Evolutionary conservation across 2,797 vertebrate genomes (phyloP), one percentile per base, ranked within the genome.

Genomic region (Enteromius afrohamiltoni): DNA sequence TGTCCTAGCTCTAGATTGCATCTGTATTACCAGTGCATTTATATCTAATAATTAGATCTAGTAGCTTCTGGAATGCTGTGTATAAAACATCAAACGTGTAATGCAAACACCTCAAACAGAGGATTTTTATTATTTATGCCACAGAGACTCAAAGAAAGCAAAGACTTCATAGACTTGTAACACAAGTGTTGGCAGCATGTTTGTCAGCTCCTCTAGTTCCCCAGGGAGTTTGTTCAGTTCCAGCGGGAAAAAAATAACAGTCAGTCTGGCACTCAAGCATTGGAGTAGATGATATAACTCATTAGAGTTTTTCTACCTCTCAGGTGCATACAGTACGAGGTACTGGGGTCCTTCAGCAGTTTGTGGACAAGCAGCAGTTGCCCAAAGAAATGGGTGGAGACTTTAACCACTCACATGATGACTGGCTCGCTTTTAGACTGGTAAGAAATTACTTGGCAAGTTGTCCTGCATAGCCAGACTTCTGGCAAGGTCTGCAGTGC

Each of bases 401-500:
- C 85, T 94, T 93, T 80, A 82, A 80, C 71, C 95, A 95, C 89
- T 90, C 86, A 2, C 95, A 95, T 78, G 67, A 90, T 1, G 95
- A 95, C 87, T 96, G 95, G 95, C 90, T 96, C 77, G 78, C 90
- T n/a, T 95, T 95, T 87, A 93, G 95, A 88, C 91, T 93, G 85
- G 95, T 96, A 86, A 92, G 91, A 34, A 10, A 11, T 58, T 3
- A 3, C 29, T 65, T 14, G 21, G 29, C 26, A 64, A 65, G 13
- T 23, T 4, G 1, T 42, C 21, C 8, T 55, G 11, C 16, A 9
- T 34, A 49, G 26, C 10, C 3, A 37, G 49, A n/a, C 51, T 6
- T 77, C 19, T 77, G 13, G 37, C 55, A 40, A 11, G 55, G 37
- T 58, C 55, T 2, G 3, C 34, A 42, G 13, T 53, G 13, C 49